Base-by-base conservation (phyloP, 2,113 vertebrate genomes). In the Halcyon malimbica region DNA sequence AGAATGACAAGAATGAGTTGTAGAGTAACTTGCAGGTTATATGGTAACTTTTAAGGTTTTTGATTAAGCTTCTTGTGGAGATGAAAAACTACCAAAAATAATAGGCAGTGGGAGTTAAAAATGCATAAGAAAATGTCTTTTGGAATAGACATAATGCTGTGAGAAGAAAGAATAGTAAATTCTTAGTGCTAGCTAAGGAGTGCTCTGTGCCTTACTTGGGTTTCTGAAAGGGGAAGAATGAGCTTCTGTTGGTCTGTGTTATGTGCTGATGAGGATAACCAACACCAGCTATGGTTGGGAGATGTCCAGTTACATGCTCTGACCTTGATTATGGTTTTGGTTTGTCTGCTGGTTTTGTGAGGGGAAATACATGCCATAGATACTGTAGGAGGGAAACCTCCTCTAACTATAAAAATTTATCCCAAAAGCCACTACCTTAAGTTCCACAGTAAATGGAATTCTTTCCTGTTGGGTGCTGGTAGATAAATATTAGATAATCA, bases 1-100 rank as follows among this genome's bases (percentile, higher is more conserved):
- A 92, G 85, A 95, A 94, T 93, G 82, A 90, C 91, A 96, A 39
- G 85, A 94, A 94, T 86, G 82, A 90, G 90, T 94, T 96, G 84
- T 77, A 95, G 87, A 93, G 26, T 96, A 96, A 96, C 95, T 14
- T 33, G 37, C 9, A 24, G 60, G 84, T 97, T 96, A 95, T 18
- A 77, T 2, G 13, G 4, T 95, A 96, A 96, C 95, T 96, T 79
- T 48, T 63, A 76, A 80, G 90, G 90, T 94, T 94, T 78, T 70
- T 75, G 67, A 91, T 96, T 94, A 96, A 65, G 87, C 82, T 60
- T 87, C 67, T 73, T 53, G 16, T 69, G n/a, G 50, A 46, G 46
- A 39, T 76, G 33, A 94, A 86, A 77, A 77, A 6, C 54, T 95
- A 60, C 65, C 16, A 60, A 41, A 95, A 78, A 29, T 48, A 85